Conservation (phyloP, 2,797 vertebrate genomes). For the Falco cherrug region DNA sequence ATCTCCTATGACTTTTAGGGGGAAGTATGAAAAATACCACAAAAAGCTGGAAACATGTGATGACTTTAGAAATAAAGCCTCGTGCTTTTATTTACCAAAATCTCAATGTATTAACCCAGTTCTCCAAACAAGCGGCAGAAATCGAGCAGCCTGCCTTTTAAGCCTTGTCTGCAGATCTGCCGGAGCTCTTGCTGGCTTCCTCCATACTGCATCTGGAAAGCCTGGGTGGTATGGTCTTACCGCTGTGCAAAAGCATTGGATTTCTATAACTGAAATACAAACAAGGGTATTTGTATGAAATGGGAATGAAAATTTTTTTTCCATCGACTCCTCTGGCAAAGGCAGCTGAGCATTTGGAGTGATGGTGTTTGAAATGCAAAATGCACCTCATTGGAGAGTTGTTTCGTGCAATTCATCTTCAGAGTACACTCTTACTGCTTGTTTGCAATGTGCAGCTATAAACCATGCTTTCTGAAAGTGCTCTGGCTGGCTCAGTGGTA, state of each 20-base stretch:
- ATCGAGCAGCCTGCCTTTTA: background rate
- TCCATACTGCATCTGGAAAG: background rate
- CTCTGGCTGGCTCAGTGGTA: background rate
- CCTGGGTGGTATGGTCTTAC: background rate
- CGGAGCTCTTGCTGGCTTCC: background rate
- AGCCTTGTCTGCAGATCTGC: background rate
- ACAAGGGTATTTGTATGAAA: background rate
- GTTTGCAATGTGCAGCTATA: background rate
- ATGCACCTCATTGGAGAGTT: constrained; percentile 14
- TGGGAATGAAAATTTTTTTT: background rate
- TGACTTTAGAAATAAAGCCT: background rate
- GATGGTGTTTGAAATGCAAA: constrained; percentile 50
- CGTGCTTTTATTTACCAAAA: background rate
- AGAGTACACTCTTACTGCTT: background rate
- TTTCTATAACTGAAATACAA: background rate
- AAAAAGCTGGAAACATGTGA: background rate
- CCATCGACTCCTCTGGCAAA: background rate
- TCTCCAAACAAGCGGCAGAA: background rate
- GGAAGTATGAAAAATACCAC: background rate
- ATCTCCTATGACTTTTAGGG: background rate
- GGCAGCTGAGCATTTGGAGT: constrained; percentile 37
- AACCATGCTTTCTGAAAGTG: background rate
- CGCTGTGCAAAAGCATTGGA: background rate
- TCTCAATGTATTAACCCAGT: background rate
- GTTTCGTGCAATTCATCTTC: background rate